Evolutionary conservation across 2,888 invertebrate species (phyloP), one percentile per base, ranked within the genome.

Genomic region (Apomyelois bistriatella): DNA sequence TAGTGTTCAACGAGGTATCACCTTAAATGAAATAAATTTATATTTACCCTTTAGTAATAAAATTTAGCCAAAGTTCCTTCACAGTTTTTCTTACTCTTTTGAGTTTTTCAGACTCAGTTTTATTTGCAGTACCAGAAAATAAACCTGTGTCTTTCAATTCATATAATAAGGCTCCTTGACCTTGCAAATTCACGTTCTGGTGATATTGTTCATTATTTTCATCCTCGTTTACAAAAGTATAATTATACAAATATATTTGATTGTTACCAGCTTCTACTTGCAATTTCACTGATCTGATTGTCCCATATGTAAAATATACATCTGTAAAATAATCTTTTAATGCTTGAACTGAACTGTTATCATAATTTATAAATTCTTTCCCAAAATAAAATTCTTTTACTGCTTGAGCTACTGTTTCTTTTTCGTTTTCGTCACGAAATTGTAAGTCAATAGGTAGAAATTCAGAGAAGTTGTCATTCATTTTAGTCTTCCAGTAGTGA

Each of bases 401-500:
- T 46, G 53, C 36, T n/a, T 62, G 51, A 1, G 69, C 64, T 3
- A 79, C 58, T 50, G 58, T 43, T 48, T 74, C 60, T 56, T 57
- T 77, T 53, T 79, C 61, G 35, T 58, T 41, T 1, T 62, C 55
- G 38, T 37, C 63, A 3, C 60, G 52, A 58, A 77, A 77, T 43
- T 68, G 53, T 3, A 85, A 59, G 51, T 83, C 74, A 8, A 55
- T 61, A 1, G 84, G 80, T n/a, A 85, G 38, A 51, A 79, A 84
- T 15, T 81, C 71, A 0, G 76, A 67, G 62, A 83, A 82, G 0
- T 70, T 73, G n/a, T 68, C 56, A 62, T 78, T 76, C 76, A 85
- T 82, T 52, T 40, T 59, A 5, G 57, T 3, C 53, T 68, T 72
- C 74, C 74, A 76, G 0, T 17, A 0, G 0, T 74, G 65, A 52